Percentiles rank a stretch among this genome's conserved stretches.
These are phyloP conservation scores for Acipenser ruthenus DNA, from an alignment of 2,797 vertebrate genomes.

Conservation along the genomic window DNA sequence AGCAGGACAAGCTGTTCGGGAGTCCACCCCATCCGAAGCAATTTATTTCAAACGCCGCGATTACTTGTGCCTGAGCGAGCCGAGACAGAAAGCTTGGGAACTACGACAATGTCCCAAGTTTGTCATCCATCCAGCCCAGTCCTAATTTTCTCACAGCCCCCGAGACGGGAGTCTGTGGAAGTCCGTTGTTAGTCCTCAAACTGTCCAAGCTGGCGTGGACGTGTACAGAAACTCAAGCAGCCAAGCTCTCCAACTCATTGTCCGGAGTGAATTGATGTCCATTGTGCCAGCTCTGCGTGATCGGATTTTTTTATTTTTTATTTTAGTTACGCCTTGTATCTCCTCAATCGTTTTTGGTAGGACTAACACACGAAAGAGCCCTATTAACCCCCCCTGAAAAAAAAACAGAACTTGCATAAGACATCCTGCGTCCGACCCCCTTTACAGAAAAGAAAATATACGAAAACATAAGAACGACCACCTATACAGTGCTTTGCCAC, in stretches of 20 bases:
- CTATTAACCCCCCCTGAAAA: conserved; percentile 27
- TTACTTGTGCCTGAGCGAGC: conserved; percentile 24
- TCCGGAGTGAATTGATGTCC: conserved; percentile 47
- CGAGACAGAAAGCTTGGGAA: conserved; percentile 21
- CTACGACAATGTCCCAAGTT: conserved; percentile 1
- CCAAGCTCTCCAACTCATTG: conserved; percentile 38
- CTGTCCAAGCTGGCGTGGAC: conserved; percentile 36
- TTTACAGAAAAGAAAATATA: conserved; percentile 11
- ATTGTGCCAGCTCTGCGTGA: conserved; percentile 48
- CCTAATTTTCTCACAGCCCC: conserved; percentile 36
- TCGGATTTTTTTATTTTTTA: conserved; percentile 16
- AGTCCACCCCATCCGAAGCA: conserved; percentile 22
- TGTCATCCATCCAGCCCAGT: conserved; percentile 14
- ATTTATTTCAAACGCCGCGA: conserved; percentile 12
- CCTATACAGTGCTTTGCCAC: not conserved
- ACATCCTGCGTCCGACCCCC: not conserved
- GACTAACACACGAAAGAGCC: conserved; percentile 29
- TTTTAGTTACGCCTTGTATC: conserved; percentile 18
- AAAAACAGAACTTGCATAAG: conserved; percentile 4
- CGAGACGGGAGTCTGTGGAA: conserved; percentile 39
- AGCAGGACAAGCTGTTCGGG: conserved; percentile 11
- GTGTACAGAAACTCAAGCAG: conserved; percentile 56
- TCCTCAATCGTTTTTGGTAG: conserved; percentile 19
- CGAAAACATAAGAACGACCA: not conserved
- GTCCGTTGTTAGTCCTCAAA: conserved; percentile 39